Evolutionary conservation across 2,888 invertebrate species (phyloP), one percentile per base, ranked within the genome.

Genomic region (Ophion slaviceki): DNA sequence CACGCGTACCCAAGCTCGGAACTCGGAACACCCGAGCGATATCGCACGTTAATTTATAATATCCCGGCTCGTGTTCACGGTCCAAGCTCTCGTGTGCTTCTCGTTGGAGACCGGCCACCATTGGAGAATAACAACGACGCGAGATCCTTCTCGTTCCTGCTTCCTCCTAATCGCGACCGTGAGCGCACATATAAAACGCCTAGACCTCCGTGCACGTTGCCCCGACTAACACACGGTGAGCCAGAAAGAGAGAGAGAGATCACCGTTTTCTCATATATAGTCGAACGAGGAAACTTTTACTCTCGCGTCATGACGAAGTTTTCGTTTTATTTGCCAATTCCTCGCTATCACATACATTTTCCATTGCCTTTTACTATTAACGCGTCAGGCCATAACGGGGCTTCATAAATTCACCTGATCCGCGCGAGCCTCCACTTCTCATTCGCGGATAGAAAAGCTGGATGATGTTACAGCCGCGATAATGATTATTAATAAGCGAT

Each of bases 31-130:
- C 80, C 71, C 75, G 79, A 79, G 66, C 82, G 85, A 84, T 85
- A 87, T 87, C 84, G 81, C 84, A 82, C 82, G 86, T 87, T 87
- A 87, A 87, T 87, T 87, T 87, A 87, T 87, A 86, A 87, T 87
- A 86, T 84, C 74, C 74, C 64, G 61, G 79, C 82, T 80, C 78
- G 81, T 78, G 84, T 87, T 87, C 75, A 87, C 85, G 87, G 86
- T 86, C 82, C 79, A 61, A 64, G 76, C 74, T 81, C 83, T 74
- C 79, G 57, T 72, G 79, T 75, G 68, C 71, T 74, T 72, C 74
- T 67, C 74, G 66, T 72, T 53, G 67, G 57, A 67, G 57, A 40
- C 77, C 57, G 66, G 77, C 77, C 77, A 77, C 67, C 70, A 79
- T 79, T 70, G n/a, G 78, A 61, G 78, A 62, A 70, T 47, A 78